Conservation (phyloP, 2,113 vertebrate species). For the Ancistrus triradiatus region DNA sequence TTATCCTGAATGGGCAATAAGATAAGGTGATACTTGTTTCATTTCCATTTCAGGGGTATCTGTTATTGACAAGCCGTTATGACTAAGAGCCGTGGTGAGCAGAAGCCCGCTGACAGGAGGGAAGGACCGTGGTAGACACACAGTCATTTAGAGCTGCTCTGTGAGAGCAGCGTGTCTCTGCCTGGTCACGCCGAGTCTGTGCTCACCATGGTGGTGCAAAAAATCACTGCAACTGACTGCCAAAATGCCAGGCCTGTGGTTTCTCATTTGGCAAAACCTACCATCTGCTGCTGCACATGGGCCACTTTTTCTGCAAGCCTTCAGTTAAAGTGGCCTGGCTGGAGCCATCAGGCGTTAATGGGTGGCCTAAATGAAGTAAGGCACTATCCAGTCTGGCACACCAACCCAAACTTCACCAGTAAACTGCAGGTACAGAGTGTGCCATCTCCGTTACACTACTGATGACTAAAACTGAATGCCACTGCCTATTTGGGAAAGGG, state of each 20-base stretch:
- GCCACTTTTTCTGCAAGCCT: background rate
- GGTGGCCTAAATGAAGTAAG: background rate
- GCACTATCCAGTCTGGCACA: background rate
- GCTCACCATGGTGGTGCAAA: background rate
- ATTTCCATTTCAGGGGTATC: constrained; percentile 77
- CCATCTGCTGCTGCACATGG: constrained; percentile 25
- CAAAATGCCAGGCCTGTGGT: constrained; percentile 1
- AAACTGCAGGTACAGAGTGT: constrained; percentile 7
- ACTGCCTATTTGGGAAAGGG: background rate
- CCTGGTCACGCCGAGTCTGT: constrained; percentile 8
- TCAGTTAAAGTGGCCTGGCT: constrained; percentile 10
- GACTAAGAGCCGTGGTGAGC: constrained; percentile 58
- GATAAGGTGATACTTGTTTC: background rate
- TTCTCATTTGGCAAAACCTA: background rate
- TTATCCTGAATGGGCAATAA: constrained; percentile 19
- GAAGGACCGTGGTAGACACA: constrained; percentile 27
- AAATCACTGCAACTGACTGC: constrained; percentile 17
- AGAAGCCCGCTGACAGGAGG: constrained; percentile 11
- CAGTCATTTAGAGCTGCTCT: constrained; percentile 25
- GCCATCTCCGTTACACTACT: constrained; percentile 41
- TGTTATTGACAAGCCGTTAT: constrained; percentile 89
- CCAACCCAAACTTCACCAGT: too few relatives aligned
- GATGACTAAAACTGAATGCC: constrained; percentile 28
- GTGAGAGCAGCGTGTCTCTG: background rate
- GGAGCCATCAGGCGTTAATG: constrained; percentile 5